Percentiles rank a stretch among this genome's conserved stretches.
These are phyloP conservation scores for Keiferia lycopersicella DNA, from an alignment of 2,888 invertebrate species.

Conservation along the genomic window DNA sequence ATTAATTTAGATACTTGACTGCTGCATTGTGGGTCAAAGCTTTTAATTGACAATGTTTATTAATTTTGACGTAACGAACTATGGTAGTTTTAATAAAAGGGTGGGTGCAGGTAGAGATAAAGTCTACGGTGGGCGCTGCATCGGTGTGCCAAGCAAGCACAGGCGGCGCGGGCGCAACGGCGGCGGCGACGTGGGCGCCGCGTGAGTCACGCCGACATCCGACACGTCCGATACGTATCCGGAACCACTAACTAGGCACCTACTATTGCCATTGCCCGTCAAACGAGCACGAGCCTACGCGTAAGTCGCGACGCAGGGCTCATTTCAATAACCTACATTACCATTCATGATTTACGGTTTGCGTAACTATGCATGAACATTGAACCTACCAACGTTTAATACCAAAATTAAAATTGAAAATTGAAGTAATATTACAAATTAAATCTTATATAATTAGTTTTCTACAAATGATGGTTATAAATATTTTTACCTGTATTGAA, in stretches of 20 bases:
- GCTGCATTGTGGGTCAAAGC: neutral
- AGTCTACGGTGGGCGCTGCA: conserved; percentile 45
- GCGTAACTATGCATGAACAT: conserved; percentile 26
- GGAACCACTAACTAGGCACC: conserved; percentile 75
- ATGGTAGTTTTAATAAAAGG: conserved; percentile 9
- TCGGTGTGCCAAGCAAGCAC: conserved; percentile 38
- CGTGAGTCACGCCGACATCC: conserved; percentile 81
- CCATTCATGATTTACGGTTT: conserved; percentile 40
- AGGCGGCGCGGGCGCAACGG: conserved; percentile 36
- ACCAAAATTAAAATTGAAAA: no score
- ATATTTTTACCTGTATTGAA: no score
- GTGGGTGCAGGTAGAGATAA: conserved; percentile 11
- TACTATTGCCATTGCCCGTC: conserved; percentile 63
- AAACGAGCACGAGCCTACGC: conserved; percentile 65
- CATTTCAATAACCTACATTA: conserved; percentile 60
- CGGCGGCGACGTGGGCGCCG: conserved; percentile 63
- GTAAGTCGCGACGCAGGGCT: conserved; percentile 47
- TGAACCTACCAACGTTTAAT: neutral
- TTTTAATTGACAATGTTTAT: neutral
- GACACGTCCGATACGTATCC: conserved; percentile 81
- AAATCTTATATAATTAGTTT: no score
- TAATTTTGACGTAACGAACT: neutral
- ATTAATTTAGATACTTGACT: neutral
- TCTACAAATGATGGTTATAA: no score
- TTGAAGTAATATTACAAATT: no score